These are phyloP conservation scores for Pristionchus entomophagus DNA, from an alignment of 2,888 invertebrate genomes.

Conservation along the genomic window DNA sequence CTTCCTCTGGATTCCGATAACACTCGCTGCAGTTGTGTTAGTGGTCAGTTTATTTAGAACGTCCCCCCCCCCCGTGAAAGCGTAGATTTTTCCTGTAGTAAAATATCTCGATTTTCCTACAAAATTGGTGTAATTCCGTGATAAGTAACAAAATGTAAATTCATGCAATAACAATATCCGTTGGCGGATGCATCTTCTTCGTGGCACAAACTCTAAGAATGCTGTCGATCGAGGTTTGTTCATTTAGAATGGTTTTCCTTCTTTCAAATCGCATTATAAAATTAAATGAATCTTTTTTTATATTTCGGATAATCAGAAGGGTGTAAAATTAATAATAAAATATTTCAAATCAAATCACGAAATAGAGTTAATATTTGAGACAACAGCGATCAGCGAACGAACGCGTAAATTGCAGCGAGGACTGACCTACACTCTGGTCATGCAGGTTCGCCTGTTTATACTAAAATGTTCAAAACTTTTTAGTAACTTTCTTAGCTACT, in stretches of 20 bases:
- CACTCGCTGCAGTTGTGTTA: not conserved
- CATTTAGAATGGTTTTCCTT: too few relatives aligned
- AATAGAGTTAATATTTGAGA: not conserved
- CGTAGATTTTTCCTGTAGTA: not conserved
- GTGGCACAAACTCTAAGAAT: not conserved
- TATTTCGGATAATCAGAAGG: too few relatives aligned
- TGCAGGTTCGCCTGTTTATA: not conserved
- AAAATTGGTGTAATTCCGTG: not conserved
- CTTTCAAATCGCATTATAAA: too few relatives aligned
- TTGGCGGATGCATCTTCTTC: not conserved
- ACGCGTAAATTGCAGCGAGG: not conserved
- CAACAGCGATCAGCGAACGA: not conserved
- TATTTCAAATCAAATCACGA: not conserved
- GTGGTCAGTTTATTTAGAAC: not conserved
- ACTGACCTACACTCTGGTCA: not conserved
- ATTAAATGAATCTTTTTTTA: too few relatives aligned
- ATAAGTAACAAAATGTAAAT: not conserved
- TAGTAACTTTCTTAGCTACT: not conserved
- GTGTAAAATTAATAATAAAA: too few relatives aligned
- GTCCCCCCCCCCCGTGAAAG: too few relatives aligned
- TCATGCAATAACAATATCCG: not conserved
- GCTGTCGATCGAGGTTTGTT: slow-evolving; percentile 9
- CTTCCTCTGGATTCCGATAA: not conserved
- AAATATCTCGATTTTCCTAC: not conserved
- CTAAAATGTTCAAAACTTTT: not conserved